Conservation (phyloP, 2,797 vertebrate species). For the Hippocampus kuda region DNA sequence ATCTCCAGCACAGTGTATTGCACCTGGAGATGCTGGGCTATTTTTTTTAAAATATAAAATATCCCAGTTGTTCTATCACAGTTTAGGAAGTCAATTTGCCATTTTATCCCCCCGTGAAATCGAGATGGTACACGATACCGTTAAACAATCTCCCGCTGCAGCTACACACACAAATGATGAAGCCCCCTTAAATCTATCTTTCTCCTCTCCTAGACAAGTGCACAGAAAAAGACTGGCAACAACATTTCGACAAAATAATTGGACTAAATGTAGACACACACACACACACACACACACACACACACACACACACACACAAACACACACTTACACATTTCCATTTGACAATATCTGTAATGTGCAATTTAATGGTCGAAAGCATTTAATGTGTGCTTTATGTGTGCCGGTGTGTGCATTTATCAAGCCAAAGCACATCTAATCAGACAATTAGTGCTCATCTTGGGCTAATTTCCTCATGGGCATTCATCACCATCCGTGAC, state of each 20-base stretch:
- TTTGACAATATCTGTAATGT: constrained; percentile 48
- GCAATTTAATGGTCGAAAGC: constrained; percentile 59
- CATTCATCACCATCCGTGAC: constrained; percentile 44
- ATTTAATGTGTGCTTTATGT: constrained; percentile 53
- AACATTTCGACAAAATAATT: constrained; percentile 32
- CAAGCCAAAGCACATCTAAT: constrained; percentile 58
- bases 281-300: neutral
- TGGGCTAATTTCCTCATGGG: constrained; percentile 47
- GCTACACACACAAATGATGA: neutral
- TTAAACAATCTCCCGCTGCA: neutral
- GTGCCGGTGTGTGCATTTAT: constrained; percentile 48
- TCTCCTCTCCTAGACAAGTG: constrained; percentile 44
- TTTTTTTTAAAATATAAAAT: neutral
- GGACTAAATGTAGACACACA: constrained; percentile 33
- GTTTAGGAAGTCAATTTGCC: neutral
- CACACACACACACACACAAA: neutral
- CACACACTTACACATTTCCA: constrained; percentile 20
- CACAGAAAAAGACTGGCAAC: constrained; percentile 20
- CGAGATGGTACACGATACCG: neutral
- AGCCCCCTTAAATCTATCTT: neutral
- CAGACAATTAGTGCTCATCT: constrained; percentile 56
- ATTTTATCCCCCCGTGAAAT: neutral
- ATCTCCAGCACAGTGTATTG: too few relatives aligned
- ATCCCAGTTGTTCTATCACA: neutral
- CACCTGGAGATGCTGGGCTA: neutral